Evolutionary conservation across 1,140 invertebrate genomes (phyloP), one percentile per base, ranked within the genome.

Genomic region (Tribolium madens): DNA sequence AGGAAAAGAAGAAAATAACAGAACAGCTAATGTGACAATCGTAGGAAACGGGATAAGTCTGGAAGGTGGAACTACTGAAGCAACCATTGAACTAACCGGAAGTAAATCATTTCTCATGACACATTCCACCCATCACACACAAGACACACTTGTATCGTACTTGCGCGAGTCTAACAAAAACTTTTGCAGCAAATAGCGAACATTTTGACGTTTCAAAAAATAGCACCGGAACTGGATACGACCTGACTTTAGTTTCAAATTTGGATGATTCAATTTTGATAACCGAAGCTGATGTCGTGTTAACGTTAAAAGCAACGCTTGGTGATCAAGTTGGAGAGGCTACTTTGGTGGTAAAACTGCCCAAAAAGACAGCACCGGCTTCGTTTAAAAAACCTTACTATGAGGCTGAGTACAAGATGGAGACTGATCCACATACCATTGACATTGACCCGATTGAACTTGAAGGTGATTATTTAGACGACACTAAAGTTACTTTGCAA

Each of bases 271-370:
- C 21, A 12, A 13, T 26, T 13, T 13, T 64, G n/a, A 12, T 64
- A 12, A 13, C 1, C 9, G 57, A 64, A 42, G 53, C 31, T 15
- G 57, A 64, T 64, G 31, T 64, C 6, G 57, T 64, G 2, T 64
- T 64, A n/a, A 33, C 57, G 1, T 15, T 64, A 9, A 7, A 64
- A 15, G 57, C 57, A 13, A 33, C 21, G 0, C 17, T 57, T 48
- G 42, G 3, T 2, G 73, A 64, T 21, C 46, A n/a, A 7, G 14
- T 79, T 3, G 78, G 77, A 57, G 73, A 57, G 50, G 18, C 75
- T 2, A 76, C 42, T 57, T 33, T 80, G 7, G 36, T 64, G n/a
- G 17, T 64, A 33, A 64, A 64, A 64, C 26, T 64, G 12, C 57
- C 57, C 3, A 64, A 64, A 33, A 33, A 1, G 13, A 26, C n/a